Percentiles rank a stretch among this genome's conserved stretches.
Conservation (phyloP, 2,113 vertebrate species). For the Balaeniceps rex region DNA sequence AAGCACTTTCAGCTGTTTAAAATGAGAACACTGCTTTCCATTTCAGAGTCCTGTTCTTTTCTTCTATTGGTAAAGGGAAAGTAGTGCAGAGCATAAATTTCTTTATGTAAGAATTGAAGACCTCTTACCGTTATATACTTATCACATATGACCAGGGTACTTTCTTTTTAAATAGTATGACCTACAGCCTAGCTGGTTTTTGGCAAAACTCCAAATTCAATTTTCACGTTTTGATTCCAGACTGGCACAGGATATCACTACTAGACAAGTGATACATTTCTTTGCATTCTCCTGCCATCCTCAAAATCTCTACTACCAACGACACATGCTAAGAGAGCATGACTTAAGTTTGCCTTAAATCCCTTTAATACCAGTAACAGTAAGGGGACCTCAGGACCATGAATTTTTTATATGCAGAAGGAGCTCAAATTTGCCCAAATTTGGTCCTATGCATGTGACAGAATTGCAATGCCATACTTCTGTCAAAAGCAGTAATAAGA, state of each 20-base stretch:
- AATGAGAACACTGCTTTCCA: background rate
- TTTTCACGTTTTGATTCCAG: background rate
- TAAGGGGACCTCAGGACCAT: background rate
- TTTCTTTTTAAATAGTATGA: background rate
- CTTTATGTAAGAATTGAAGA: background rate
- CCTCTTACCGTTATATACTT: background rate
- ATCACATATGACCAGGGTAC: background rate
- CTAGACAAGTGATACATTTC: background rate
- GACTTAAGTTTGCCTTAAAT: background rate
- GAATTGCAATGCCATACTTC: background rate
- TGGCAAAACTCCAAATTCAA: background rate
- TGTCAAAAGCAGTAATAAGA: background rate
- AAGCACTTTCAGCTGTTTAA: background rate
- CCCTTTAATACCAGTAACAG: background rate
- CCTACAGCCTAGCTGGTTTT: background rate
- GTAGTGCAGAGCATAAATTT: background rate
- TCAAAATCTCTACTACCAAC: background rate
- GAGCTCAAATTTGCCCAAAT: background rate
- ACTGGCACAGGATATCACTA: background rate
- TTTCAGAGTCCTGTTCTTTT: background rate
- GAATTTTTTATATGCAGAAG: background rate
- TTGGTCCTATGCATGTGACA: background rate
- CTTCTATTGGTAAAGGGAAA: background rate
- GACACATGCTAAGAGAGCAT: accelerated
- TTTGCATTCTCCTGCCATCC: background rate